Base-by-base conservation (phyloP, 2,797 vertebrate genomes). In the Alosa sapidissima region DNA sequence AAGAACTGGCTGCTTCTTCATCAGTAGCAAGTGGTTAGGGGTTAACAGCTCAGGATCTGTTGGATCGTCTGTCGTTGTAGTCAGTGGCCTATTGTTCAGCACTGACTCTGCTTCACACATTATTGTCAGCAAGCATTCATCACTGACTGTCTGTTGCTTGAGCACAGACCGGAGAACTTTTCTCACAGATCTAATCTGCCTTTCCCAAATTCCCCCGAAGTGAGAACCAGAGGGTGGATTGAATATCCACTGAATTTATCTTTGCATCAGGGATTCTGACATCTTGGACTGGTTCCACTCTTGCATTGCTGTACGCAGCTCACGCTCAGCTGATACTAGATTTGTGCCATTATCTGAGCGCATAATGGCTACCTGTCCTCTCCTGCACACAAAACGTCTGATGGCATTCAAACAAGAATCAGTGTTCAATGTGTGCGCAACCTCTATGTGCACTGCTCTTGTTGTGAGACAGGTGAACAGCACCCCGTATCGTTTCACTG, bases 391-490 rank as follows among this genome's bases (percentile, higher is more conserved):
- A 19, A 86, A 83, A 7, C 10, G 51, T n/a, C 82, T 45, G 24
- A 84, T 36, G 28, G 82, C 47, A 1, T 86, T 86, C 24, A 81
- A 6, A 41, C 82, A 84, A 41, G 75, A 86, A 19, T 83, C 82
- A 16, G 85, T 83, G 72, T 86, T 55, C 54, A 86, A 48, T 48
- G 68, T 36, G 21, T 81, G 41, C 7, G 54, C 82, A 21, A 83
- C 14, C 11, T 86, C 82, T 13, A 86, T 60, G 47, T 86, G 85
- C 36, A 87, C 62, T 14, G 83, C 86, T 82, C 86, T 68, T 2
- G 52, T 82, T 28, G 86, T 36, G 6, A 84, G 60, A 33, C 83
- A 87, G 14, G 60, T 84, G 45, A 84, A 84, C 33, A 84, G 4
- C n/a, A 84, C 81, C 10, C 58, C 83, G 13, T 84, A 84, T 19